Evolutionary conservation across 2,113 vertebrate genomes (phyloP).

Genomic region (Varanus komodoensis): DNA sequence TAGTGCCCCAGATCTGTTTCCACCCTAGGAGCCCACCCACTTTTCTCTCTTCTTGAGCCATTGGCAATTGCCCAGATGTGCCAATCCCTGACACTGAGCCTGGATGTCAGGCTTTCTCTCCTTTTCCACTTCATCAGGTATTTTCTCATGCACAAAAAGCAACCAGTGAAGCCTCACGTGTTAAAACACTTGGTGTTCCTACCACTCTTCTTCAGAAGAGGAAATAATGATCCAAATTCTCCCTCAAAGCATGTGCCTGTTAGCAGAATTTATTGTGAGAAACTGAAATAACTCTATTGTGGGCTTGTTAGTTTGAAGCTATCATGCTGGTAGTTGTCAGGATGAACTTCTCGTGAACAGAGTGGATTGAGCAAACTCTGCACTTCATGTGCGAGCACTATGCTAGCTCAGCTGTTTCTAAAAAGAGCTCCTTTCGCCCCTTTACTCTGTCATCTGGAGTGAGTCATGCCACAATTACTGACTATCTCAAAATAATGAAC

Average conservation of each 20-base stretch:
- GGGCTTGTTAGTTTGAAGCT: not conserved
- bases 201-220: not conserved
- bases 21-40: no score
- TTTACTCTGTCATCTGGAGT: not conserved
- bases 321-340: not conserved
- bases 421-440: not conserved
- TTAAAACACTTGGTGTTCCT: not conserved
- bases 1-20: no score
- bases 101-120: no score
- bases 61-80: not conserved
- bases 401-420: not conserved
- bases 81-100: not conserved
- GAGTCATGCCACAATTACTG: not conserved
- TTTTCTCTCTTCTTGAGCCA: no score
- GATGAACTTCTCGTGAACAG: not conserved
- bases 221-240: not conserved
- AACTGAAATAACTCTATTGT: not conserved
- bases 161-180: not conserved
- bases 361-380: not conserved
- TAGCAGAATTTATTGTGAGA: not conserved
- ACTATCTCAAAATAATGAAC: not conserved
- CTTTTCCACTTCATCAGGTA: no score
- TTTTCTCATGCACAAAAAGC: not conserved
- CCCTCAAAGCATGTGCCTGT: not conserved
- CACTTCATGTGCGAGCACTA: fast-evolving